Conservation (phyloP, 2,797 vertebrate genomes). For the Euthynnus affinis region DNA sequence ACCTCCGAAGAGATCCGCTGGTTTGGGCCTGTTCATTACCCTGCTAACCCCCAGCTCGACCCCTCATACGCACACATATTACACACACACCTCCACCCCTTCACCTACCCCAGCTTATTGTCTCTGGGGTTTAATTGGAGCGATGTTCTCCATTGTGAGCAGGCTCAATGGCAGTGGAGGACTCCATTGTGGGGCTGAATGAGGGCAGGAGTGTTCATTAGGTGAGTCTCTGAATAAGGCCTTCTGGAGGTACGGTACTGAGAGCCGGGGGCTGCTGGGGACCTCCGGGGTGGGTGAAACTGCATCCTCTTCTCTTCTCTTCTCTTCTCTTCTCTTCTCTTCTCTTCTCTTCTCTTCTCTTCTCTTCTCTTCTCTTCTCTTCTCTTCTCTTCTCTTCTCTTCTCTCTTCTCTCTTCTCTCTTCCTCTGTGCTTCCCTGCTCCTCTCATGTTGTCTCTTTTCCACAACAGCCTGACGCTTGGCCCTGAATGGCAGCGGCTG, state of each 20-base stretch:
- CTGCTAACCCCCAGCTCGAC: constrained; percentile 82
- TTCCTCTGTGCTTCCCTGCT: constrained; percentile 47
- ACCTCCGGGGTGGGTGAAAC: constrained; percentile 84
- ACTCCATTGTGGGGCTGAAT: constrained; percentile 88
- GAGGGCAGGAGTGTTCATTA: constrained; percentile 92
- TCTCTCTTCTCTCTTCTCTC: constrained; percentile 36
- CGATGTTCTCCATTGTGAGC: constrained; percentile 87
- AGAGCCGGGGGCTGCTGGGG: constrained; percentile 71
- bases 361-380: constrained; percentile 36
- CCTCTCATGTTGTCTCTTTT: constrained; percentile 72
- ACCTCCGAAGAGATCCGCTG: constrained; percentile 82
- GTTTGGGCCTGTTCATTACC: constrained; percentile 85
- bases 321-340: not conserved
- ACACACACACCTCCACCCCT: constrained; percentile 80
- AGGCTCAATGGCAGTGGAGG: constrained; percentile 87
- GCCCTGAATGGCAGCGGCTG: constrained; percentile 85
- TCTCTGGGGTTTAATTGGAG: constrained; percentile 90
- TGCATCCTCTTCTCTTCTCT: constrained; percentile 62
- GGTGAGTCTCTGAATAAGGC: constrained; percentile 87
- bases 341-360: constrained; percentile 46
- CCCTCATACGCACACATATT: constrained; percentile 79
- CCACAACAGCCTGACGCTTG: constrained; percentile 86
- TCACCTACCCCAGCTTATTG: constrained; percentile 84
- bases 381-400: constrained; percentile 49
- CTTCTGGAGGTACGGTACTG: constrained; percentile 81